Conservation (phyloP, 2,888 invertebrate species). For the Nomada goodeniana region DNA sequence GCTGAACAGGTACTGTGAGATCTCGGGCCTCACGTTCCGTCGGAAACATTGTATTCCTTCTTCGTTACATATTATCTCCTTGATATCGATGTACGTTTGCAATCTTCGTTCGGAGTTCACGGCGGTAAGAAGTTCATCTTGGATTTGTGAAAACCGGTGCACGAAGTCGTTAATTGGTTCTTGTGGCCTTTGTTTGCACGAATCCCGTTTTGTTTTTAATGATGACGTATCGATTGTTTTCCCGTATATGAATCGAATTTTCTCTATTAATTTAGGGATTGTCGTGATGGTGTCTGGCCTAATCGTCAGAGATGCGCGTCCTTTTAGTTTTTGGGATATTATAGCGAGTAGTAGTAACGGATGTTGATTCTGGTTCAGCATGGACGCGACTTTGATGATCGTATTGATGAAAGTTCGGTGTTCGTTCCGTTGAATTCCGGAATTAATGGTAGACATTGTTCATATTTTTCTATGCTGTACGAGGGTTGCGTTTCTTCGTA, state of each 20-base stretch:
- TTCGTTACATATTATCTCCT: conserved; percentile 28
- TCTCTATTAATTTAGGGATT: not conserved
- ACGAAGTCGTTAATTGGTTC: conserved; percentile 5
- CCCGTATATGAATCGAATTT: not conserved
- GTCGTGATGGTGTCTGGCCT: conserved; percentile 3
- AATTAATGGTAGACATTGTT: conserved; percentile 16
- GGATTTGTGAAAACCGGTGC: not conserved
- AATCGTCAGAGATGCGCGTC: conserved; percentile 10
- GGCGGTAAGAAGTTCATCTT: conserved; percentile 8
- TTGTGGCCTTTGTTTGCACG: not conserved
- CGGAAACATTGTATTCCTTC: conserved; percentile 8
- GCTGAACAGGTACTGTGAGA: conserved; percentile 17
- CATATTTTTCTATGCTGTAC: not conserved
- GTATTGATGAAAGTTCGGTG: conserved; percentile 14
- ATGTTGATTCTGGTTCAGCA: conserved; percentile 7
- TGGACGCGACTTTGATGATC: conserved; percentile 13
- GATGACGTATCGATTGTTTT: conserved; percentile 1
- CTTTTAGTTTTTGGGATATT: conserved; percentile 26
- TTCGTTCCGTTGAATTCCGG: conserved; percentile 31
- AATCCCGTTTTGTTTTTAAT: not conserved
- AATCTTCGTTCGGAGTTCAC: conserved; percentile 16
- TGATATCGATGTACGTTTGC: conserved; percentile 12
- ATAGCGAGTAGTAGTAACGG: conserved; percentile 5
- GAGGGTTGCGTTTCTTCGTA: too few species aligned
- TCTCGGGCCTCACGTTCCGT: not conserved